Base-by-base conservation (phyloP, 2,797 vertebrate genomes). In the Scyliorhinus canicula region DNA sequence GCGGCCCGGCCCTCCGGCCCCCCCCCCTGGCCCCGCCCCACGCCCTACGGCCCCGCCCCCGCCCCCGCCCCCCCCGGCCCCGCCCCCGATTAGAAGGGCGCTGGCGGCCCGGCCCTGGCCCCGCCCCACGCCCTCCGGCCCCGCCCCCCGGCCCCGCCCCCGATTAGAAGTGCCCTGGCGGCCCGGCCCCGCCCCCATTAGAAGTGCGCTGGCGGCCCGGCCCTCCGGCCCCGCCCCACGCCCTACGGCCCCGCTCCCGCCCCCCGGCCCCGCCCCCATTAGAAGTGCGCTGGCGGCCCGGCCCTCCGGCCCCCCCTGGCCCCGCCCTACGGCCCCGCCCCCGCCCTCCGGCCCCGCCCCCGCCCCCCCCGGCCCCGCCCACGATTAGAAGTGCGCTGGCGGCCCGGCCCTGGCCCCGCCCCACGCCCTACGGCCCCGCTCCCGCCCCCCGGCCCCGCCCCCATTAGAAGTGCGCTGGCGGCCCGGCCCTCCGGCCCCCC, bases 401-500 rank as follows among this genome's bases (percentile, higher is more conserved):
- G n/a, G n/a, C n/a, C n/a, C n/a, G n/a, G n/a, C n/a, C n/a, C n/a
- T n/a, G n/a, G n/a, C 14, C 65, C 65, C 4, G 24, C 28, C 69
- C 31, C 1, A 9, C 5, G 77, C 31, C 2, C 12, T 44, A 40
- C 2, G 7, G 3, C 82, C 57, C 12, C 19, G 84, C 85, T 63
- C 60, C 28, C 2, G 35, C 2, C 93, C n/a, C 5, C 35, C 28
- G 4, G 52, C 28, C 63, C 2, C 74, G 14, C 40, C 65, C 95
- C 12, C 35, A 67, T 19, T 2, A n/a, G 35, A 0, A 11, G 2
- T 0, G 9, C n/a, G n/a, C n/a, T n/a, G n/a, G n/a, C n/a, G n/a
- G n/a, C 35, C 40, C n/a, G 4, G 1, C 1, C 77, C 40, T 3
- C 35, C 0, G 11, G 71, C 71, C 35, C 31, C 35, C 1, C 26